Percentiles rank a stretch among this genome's conserved stretches.
phyloP scores from a whole-genome alignment of 1,140 invertebrate species.

The Charaxes varanes region DNA sequence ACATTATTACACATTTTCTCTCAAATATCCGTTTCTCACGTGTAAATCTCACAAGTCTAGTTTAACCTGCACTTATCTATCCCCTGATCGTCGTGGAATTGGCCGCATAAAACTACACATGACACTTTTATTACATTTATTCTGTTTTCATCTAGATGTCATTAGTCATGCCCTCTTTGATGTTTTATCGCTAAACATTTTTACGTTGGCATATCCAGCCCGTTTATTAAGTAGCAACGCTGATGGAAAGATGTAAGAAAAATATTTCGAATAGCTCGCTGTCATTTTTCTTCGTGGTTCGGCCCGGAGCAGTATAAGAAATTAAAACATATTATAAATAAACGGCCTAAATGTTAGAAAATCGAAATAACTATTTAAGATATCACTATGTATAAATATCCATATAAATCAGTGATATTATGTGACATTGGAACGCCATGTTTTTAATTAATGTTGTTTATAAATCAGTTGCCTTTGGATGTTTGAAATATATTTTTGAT shows the following conservation, averaged over 20 bases:
- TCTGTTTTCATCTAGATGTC: constrained; percentile 66
- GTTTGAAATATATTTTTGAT: no score
- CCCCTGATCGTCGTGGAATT: constrained; percentile 16
- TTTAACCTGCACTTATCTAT: constrained; percentile 8
- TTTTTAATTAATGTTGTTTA: no score
- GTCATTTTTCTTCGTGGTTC: constrained; percentile 34
- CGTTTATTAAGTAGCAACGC: constrained; percentile 47
- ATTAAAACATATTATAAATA: constrained; percentile 20
- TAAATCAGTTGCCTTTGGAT: no score
- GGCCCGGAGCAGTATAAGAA: constrained; percentile 18
- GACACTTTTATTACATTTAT: constrained; percentile 66
- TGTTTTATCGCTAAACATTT: constrained; percentile 62
- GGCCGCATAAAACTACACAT: constrained; percentile 46
- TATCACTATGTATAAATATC: no score
- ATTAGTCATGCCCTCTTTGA: constrained; percentile 65
- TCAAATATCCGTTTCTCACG: no score
- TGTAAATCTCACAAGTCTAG: no score
- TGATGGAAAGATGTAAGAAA: constrained; percentile 56
- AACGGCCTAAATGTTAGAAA: constrained; percentile 7
- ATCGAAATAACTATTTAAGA: no score
- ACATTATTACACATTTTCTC: no score
- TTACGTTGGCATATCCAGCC: constrained; percentile 53
- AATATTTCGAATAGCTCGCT: constrained; percentile 35
- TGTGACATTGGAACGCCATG: no score
- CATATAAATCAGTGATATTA: no score